A percentile compares a stretch with the other conserved stretches of the same genome.
These are phyloP conservation scores for Smutsia gigantea DNA, from an alignment of 2,797 vertebrate species.

Conservation along the genomic window DNA sequence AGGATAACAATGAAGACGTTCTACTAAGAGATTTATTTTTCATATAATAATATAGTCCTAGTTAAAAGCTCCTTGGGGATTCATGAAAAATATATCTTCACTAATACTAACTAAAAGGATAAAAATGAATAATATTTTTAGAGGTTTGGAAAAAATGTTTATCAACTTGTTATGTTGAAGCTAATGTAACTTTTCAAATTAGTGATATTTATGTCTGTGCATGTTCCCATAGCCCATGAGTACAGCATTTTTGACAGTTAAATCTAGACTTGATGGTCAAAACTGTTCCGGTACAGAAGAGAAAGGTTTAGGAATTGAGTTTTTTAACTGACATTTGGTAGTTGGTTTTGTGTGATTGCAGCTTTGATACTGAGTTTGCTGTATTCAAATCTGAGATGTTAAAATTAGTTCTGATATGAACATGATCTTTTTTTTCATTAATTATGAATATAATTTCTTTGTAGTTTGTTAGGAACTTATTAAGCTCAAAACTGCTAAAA, in stretches of 20 bases:
- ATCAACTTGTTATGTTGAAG: slow-evolving; percentile 1
- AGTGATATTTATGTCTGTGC: background rate
- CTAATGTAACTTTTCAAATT: slow-evolving; percentile 22
- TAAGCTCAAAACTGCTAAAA: slow-evolving; percentile 4
- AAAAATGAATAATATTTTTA: slow-evolving; percentile 55
- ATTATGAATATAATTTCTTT: background rate
- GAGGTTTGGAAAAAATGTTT: slow-evolving; percentile 21
- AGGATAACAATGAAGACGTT: background rate
- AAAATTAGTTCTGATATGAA: slow-evolving; percentile 14
- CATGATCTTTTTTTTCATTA: background rate
- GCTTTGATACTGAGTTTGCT: background rate
- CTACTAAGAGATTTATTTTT: slow-evolving; percentile 36
- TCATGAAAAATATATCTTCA: slow-evolving; percentile 18
- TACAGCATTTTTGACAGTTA: background rate
- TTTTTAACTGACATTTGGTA: slow-evolving; percentile 2
- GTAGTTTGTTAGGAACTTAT: background rate
- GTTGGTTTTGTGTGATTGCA: background rate
- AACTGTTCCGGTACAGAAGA: slow-evolving; percentile 11
- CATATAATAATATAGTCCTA: background rate
- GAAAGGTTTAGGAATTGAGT: background rate
- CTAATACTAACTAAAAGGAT: slow-evolving; percentile 14
- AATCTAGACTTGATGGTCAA: background rate
- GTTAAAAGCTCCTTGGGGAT: slow-evolving; percentile 53
- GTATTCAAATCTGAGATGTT: background rate
- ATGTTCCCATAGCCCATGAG: background rate